These are phyloP conservation scores for Xylota sylvarum DNA, from an alignment of 2,888 invertebrate genomes.

Conservation along the genomic window DNA sequence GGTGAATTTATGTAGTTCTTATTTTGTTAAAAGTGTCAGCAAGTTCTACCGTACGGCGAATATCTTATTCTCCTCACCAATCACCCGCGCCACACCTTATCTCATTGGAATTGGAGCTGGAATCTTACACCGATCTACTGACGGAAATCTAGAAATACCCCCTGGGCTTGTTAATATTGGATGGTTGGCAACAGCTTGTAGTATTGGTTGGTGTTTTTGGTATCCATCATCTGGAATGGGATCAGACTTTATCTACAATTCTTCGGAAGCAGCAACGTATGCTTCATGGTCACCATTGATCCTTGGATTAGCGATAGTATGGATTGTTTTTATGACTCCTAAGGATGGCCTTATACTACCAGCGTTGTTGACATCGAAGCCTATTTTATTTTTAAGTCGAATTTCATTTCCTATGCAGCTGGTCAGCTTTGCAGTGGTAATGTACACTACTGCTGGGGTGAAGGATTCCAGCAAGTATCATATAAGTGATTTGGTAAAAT, in stretches of 20 bases:
- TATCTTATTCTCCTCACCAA: conserved; percentile 87
- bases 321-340: conserved; percentile 87
- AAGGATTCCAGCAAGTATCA: conserved; percentile 87
- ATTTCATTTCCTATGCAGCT: conserved; percentile 89
- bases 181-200: conserved; percentile 80
- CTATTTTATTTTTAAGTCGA: conserved; percentile 87
- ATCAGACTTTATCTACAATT: conserved; percentile 87
- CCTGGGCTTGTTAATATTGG: conserved; percentile 83
- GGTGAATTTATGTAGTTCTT: neutral
- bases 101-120: conserved; percentile 88
- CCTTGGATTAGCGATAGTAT: conserved; percentile 87
- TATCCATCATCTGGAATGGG: conserved; percentile 87
- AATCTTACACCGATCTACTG: conserved; percentile 83
- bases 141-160: conserved; percentile 83
- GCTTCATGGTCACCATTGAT: conserved; percentile 88
- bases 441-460: conserved; percentile 88
- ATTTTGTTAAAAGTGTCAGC: conserved; percentile 85
- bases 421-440: conserved; percentile 88
- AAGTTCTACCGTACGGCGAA: conserved; percentile 90
- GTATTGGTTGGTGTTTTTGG: conserved; percentile 86
- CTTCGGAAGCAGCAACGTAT: conserved; percentile 88
- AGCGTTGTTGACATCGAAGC: conserved; percentile 86
- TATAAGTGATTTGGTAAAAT: conserved; percentile 86
- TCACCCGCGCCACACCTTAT: conserved; percentile 89
- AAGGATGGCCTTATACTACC: conserved; percentile 78